These are phyloP conservation scores for Gryllus longicercus DNA, from an alignment of 2,888 invertebrate species.

Conservation along the genomic window DNA sequence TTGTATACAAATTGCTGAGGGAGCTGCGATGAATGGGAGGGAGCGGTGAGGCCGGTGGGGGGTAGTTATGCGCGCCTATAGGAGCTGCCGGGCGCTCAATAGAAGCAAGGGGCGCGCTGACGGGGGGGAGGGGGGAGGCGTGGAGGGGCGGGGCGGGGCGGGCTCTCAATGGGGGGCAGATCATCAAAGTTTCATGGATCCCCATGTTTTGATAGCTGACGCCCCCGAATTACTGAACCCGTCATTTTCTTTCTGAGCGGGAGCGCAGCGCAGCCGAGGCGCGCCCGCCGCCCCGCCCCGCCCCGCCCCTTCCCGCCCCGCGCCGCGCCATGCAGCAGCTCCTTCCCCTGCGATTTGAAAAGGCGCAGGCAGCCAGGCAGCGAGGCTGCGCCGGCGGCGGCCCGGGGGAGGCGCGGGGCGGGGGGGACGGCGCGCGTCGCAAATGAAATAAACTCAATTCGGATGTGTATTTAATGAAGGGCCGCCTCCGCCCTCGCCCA, in stretches of 20 bases:
- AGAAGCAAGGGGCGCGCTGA: background rate
- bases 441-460: conserved; percentile 32
- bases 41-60: background rate
- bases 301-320: background rate
- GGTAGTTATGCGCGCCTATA: background rate
- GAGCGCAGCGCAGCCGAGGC: background rate
- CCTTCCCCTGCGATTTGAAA: conserved; percentile 17
- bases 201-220: conserved; percentile 35
- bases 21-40: background rate
- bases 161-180: conserved; percentile 21
- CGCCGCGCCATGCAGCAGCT: background rate
- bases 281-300: conserved; percentile 18
- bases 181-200: conserved; percentile 37
- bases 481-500: conserved; percentile 11
- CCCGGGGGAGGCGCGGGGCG: background rate
- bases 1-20: conserved; percentile 17
- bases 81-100: conserved; percentile 11
- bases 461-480: conserved; percentile 35
- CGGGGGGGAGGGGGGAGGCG: background rate
- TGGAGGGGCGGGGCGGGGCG: background rate
- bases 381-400: conserved; percentile 18
- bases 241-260: conserved; percentile 32
- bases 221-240: conserved; percentile 34
- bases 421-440: background rate
- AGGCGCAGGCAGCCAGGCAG: conserved; percentile 18